phyloP scores from a whole-genome alignment of 2,113 vertebrate species.

The Bos indicus region DNA sequence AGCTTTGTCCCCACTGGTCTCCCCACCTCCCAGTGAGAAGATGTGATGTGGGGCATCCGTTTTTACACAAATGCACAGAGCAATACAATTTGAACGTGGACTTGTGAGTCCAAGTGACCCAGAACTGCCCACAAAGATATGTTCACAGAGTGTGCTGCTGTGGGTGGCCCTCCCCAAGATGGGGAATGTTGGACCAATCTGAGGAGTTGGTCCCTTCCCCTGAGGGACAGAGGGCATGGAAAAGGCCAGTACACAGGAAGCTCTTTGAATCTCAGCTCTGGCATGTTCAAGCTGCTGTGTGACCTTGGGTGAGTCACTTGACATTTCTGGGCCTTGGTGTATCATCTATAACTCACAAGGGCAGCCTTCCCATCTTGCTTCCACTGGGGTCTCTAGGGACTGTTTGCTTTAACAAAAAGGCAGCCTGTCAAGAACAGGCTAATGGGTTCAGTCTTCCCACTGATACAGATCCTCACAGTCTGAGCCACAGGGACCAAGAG shows the following conservation, averaged over 20 bases:
- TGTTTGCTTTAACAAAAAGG: neutral
- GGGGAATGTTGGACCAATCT: neutral
- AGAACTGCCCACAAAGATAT: neutral
- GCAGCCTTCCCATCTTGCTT: neutral
- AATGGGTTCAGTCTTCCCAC: neutral
- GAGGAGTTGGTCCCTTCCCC: neutral
- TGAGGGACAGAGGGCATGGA: accelerated
- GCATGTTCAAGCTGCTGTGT: neutral
- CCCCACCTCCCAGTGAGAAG: neutral
- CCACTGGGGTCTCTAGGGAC: neutral
- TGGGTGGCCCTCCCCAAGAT: too few relatives aligned
- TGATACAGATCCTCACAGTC: accelerated
- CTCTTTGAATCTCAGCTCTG: neutral
- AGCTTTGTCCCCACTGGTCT: neutral
- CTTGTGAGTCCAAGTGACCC: neutral
- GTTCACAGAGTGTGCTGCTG: accelerated
- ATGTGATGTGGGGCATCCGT: neutral
- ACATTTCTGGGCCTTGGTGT: neutral
- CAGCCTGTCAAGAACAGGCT: neutral
- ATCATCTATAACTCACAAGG: neutral
- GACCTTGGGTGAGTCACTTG: neutral
- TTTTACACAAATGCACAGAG: accelerated
- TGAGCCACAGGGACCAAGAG: accelerated
- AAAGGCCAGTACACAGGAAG: neutral
- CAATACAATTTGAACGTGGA: accelerated